Conservation (phyloP, 2,888 invertebrate species). For the Auanema sp. region DNA sequence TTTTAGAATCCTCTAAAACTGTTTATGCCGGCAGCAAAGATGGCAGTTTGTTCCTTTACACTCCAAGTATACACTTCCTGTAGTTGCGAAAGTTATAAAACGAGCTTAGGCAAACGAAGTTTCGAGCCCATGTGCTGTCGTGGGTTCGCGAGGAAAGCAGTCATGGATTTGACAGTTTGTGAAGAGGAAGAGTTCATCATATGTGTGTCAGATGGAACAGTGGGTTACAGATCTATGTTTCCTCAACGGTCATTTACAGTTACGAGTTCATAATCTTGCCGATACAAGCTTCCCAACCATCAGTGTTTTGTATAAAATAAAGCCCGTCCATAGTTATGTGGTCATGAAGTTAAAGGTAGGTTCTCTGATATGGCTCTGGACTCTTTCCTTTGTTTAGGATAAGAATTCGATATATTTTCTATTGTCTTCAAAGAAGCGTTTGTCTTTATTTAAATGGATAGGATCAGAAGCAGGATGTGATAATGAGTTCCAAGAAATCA, state of each 20-base stretch:
- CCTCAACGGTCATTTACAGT: too few relatives aligned
- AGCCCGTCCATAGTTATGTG: conserved; percentile 31
- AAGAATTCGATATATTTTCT: conserved; percentile 37
- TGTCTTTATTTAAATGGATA: conserved; percentile 52
- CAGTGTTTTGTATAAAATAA: conserved; percentile 31
- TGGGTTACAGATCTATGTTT: conserved; percentile 18
- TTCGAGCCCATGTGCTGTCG: conserved; percentile 32
- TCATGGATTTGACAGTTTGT: conserved; percentile 46
- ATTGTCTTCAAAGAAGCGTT: conserved; percentile 44
- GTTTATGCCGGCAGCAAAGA: conserved; percentile 36
- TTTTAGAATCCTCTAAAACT: conserved; percentile 35
- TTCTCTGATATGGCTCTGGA: neutral
- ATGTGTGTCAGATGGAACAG: conserved; percentile 48
- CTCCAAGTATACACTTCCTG: conserved; percentile 13
- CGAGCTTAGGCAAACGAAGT: conserved; percentile 22
- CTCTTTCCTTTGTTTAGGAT: neutral
- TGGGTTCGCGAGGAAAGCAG: conserved; percentile 47
- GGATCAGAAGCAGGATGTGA: conserved; percentile 38
- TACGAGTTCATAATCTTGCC: conserved; percentile 29
- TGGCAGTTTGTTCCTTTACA: conserved; percentile 38
- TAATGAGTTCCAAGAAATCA: conserved; percentile 64
- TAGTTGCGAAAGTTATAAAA: neutral
- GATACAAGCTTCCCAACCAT: conserved; percentile 29
- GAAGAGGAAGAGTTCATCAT: conserved; percentile 50
- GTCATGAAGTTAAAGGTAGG: conserved; percentile 24